Evolutionary conservation across 2,888 invertebrate genomes (phyloP).

Genomic region (Dendrolimus houi): DNA sequence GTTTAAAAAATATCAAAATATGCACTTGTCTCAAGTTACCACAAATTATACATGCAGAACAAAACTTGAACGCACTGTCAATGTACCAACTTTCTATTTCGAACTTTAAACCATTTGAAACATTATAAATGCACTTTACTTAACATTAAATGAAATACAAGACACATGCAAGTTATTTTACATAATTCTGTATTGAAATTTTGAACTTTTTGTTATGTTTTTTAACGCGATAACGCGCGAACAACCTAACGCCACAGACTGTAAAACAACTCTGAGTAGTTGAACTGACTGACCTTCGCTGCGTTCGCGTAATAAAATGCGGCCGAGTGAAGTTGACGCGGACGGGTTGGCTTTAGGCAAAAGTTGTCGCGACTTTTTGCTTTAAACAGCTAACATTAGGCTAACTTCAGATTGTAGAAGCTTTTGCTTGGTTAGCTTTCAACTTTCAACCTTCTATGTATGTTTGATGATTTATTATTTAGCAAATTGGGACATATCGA

Average conservation of each 20-base stretch:
- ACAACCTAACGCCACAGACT: background rate
- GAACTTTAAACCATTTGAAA: background rate
- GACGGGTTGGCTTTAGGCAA: conserved; percentile 69
- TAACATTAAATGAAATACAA: background rate
- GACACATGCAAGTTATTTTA: background rate
- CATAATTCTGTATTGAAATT: background rate
- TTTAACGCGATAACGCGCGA: background rate
- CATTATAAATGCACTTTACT: background rate
- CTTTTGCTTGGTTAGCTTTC: no score
- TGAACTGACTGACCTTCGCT: background rate
- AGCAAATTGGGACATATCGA: no score
- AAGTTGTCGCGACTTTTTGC: conserved; percentile 44
- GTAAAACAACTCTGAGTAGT: background rate
- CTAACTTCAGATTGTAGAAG: no score
- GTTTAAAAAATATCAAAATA: background rate
- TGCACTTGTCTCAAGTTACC: background rate
- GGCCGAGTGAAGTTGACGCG: conserved; percentile 51
- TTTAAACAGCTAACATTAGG: background rate
- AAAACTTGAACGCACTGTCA: background rate
- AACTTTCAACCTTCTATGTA: no score
- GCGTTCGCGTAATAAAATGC: conserved; percentile 59
- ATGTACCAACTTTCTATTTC: background rate
- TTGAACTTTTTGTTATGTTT: background rate
- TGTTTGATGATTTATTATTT: no score
- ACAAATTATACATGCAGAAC: background rate